Evolutionary conservation across 2,888 invertebrate species (phyloP), one percentile per base, ranked within the genome.

Genomic region (Meta bourneti): DNA sequence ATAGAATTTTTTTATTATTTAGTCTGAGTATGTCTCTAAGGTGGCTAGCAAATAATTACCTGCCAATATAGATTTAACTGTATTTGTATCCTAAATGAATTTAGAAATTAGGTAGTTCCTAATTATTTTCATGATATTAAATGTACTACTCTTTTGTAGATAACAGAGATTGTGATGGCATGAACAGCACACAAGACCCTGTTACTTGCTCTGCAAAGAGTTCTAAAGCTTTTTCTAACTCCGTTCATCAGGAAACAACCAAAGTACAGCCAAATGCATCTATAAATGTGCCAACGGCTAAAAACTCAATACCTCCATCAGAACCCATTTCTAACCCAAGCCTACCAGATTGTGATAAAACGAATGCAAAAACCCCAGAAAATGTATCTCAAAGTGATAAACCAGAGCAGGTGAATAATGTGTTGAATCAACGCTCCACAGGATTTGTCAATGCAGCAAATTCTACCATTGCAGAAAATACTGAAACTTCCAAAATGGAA

Each of bases 101-200:
- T 34, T 34, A 34, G 4, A 34, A 34, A 34, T 34, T 34, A 34
- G 34, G 34, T 34, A 34, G 34, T 34, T 34, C 1, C 1, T 34
- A 34, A 34, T 34, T 70, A 70, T 16, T 70, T 70, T 70, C 70
- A 16, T 70, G 16, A 70, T 70, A 19, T 70, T 70, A 0, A 70
- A n/a, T 70, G 6, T 70, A 11, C 54, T 19, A 19, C 19, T 81
- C 9, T 87, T 78, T 77, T 80, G 5, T 70, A 87, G 87, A 54
- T 52, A 87, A 34, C 86, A 87, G 87, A 81, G 74, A 88, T 72
- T 52, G 72, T 8, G 71, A 52, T 61, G 61, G 74, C 7, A 51
- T 72, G 11, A 80, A 34, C 69, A 11, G 20, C 20, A 48, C 79
- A 20, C 87, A 71, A 87, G 80, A 87, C 9, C 79, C 87, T 72